These are phyloP conservation scores for Acromyrmex charruanus DNA, from an alignment of 1,140 invertebrate species.

Conservation along the genomic window DNA sequence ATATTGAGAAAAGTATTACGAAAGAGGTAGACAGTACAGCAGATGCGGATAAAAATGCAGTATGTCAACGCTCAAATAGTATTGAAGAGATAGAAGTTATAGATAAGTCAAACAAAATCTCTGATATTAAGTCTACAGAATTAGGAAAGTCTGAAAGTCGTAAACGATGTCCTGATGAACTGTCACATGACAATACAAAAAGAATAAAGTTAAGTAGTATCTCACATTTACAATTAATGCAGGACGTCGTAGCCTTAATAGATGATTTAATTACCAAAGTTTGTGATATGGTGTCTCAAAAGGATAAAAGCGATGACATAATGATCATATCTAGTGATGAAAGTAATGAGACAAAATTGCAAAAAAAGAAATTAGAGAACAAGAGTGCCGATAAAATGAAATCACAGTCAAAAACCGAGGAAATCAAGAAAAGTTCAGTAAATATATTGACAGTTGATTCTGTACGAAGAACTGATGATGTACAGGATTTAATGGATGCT, in stretches of 20 bases:
- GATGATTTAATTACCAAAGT: conserved; percentile 85
- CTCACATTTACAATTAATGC: conserved; percentile 84
- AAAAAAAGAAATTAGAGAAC: conserved; percentile 49
- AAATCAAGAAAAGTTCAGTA: conserved; percentile 37
- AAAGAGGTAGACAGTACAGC: conserved; percentile 58
- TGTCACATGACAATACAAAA: conserved; percentile 72
- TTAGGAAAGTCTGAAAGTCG: conserved; percentile 59
- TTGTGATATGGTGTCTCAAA: conserved; percentile 77
- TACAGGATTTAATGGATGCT: conserved; percentile 86
- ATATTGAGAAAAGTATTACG: conserved; percentile 23
- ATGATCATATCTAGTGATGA: conserved; percentile 83
- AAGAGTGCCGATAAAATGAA: conserved; percentile 55
- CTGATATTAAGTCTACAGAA: conserved; percentile 44
- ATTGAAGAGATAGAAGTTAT: conserved; percentile 78
- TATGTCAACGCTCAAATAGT: conserved; percentile 74
- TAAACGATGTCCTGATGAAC: conserved; percentile 75
- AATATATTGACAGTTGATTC: conserved; percentile 29
- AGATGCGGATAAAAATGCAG: conserved; percentile 62
- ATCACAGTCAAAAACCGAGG: conserved; percentile 27
- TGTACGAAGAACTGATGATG: conserved; percentile 78
- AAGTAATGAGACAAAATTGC: conserved; percentile 76
- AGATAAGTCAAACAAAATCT: conserved; percentile 70
- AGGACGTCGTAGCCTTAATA: conserved; percentile 84
- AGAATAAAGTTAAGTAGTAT: conserved; percentile 80
- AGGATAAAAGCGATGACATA: conserved; percentile 75